phyloP scores from a whole-genome alignment of 1,140 invertebrate genomes.

The Melanaphis sacchari region DNA sequence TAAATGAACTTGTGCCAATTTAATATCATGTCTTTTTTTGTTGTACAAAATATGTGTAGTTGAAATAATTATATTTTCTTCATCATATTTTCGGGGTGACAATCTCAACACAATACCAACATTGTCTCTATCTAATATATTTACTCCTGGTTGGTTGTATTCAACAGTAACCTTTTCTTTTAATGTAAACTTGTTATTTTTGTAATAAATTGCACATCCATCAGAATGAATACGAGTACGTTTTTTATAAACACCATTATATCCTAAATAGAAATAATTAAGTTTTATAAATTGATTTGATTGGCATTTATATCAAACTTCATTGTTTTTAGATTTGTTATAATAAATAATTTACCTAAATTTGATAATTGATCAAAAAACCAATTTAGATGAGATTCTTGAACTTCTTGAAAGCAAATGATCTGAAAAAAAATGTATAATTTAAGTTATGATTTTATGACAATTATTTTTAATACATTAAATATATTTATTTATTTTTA shows the following conservation, averaged over 20 bases:
- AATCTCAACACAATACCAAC: constrained; percentile 84
- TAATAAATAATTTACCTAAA: constrained; percentile 63
- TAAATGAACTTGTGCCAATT: constrained; percentile 83
- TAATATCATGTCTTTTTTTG: constrained; percentile 84
- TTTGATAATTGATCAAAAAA: constrained; percentile 67
- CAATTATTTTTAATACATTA: background rate
- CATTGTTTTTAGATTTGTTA: background rate
- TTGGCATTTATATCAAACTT: background rate
- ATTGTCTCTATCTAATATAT: constrained; percentile 83
- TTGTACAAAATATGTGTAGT: constrained; percentile 97
- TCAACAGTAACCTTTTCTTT: constrained; percentile 71
- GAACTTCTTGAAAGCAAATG: constrained; percentile 86
- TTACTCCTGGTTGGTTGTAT: constrained; percentile 64
- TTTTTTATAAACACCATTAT: constrained; percentile 65
- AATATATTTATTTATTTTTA: background rate
- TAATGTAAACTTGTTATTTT: constrained; percentile 70
- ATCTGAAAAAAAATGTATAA: constrained; percentile 68
- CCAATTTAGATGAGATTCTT: constrained; percentile 74
- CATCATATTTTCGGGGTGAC: constrained; percentile 65
- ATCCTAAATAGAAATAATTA: constrained; percentile 61
- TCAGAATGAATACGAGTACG: constrained; percentile 70
- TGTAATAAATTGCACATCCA: constrained; percentile 87
- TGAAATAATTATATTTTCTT: constrained; percentile 75
- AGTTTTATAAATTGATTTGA: background rate
- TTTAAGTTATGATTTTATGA: background rate